These are phyloP conservation scores for Caranx ignobilis DNA, from an alignment of 2,113 vertebrate genomes.

Conservation along the genomic window DNA sequence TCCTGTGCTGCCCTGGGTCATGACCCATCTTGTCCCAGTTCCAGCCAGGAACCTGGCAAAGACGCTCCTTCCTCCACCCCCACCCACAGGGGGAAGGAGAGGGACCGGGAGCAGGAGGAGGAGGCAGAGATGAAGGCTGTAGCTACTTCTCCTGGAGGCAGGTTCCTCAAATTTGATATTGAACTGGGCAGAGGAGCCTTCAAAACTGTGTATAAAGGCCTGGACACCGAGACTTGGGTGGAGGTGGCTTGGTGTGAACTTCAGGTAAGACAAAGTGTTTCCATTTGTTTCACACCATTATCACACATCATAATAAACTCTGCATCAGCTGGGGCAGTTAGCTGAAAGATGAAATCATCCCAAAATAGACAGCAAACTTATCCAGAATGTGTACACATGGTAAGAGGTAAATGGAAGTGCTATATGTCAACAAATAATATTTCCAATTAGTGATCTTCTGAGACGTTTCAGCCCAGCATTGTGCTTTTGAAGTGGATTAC, in stretches of 20 bases:
- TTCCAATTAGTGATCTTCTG: neutral
- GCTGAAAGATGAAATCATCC: neutral
- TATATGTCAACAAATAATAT: conserved; percentile 1
- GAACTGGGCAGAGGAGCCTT: conserved; percentile 94
- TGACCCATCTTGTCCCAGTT: conserved; percentile 55
- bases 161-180: conserved; percentile 95
- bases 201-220: conserved; percentile 95
- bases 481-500: conserved; percentile 27
- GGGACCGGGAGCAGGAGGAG: conserved; percentile 90
- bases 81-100: conserved; percentile 77
- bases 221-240: conserved; percentile 96
- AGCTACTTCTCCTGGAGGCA: conserved; percentile 92
- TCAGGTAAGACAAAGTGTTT: conserved; percentile 84
- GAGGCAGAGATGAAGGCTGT: conserved; percentile 97
- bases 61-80: conserved; percentile 62
- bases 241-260: conserved; percentile 97
- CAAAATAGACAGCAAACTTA: neutral
- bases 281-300: conserved; percentile 8
- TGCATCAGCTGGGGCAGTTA: neutral
- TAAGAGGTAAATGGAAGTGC: conserved; percentile 10
- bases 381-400: neutral
- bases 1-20: conserved; percentile 65
- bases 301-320: neutral
- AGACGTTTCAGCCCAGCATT: conserved; percentile 8
- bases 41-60: conserved; percentile 72